Evolutionary conservation across 2,888 invertebrate species (phyloP), one percentile per base, ranked within the genome.

Genomic region (Diploptera punctata): DNA sequence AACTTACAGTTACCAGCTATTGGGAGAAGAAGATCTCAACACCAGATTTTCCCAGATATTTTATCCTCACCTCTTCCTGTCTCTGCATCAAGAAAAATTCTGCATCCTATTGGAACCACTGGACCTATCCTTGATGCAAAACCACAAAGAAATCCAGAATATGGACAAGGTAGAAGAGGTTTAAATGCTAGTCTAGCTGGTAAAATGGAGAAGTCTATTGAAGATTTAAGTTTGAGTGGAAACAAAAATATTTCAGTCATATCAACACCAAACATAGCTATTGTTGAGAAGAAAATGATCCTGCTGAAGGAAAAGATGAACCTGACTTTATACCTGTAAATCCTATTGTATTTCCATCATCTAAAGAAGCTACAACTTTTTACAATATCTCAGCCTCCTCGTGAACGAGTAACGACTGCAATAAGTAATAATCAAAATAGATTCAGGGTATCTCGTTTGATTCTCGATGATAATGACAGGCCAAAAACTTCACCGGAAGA

Each of bases 401-500:
- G 74, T 31, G 76, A 77, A 70, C 74, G 74, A 21, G 75, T 77
- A 19, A 67, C 74, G 9, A 74, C 78, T 16, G 68, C 75, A 16
- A 67, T 74, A 13, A 68, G 74, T 31, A 75, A 78, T 44, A 78
- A 78, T 71, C 75, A 29, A 43, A 65, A 44, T 43, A 10, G 73
- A 10, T 67, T 69, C 29, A 47, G 81, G 7, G 68, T 83, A 65
- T 80, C 82, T 0, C 80, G 81, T 29, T 76, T 82, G 29, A 79
- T 80, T 13, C 77, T 83, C 0, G 81, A 81, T 44, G 77, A 78
- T 13, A 82, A 82, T 38, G 82, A 82, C 44, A 77, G 83, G 43
- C 82, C 83, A 3, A 83, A 82, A 76, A 82, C 82, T 49, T 80
- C 81, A 33, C 81, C 82, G 0, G 82, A 83, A 71, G 80, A 81